Percentiles rank a stretch among this genome's conserved stretches.
Conservation (phyloP, 2,113 vertebrate genomes). For the Hystrix cristata region DNA sequence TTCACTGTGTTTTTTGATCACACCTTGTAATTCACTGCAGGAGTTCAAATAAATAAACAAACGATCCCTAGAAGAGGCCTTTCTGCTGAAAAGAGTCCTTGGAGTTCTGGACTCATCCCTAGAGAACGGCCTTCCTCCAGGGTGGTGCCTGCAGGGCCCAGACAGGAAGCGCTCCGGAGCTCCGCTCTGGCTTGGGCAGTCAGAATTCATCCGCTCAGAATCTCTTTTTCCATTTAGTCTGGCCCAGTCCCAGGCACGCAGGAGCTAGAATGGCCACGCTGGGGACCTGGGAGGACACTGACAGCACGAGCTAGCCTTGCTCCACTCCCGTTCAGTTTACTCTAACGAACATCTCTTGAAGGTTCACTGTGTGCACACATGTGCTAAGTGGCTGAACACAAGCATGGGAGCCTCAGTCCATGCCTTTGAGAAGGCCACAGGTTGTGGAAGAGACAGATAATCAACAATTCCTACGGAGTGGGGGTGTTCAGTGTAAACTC, state of each 20-base stretch:
- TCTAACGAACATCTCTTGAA: not conserved
- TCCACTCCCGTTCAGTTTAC: rapidly evolving
- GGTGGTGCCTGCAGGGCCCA: not conserved
- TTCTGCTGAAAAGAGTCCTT: not conserved
- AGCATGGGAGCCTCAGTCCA: not conserved
- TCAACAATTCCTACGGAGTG: not conserved
- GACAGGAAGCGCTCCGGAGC: not conserved
- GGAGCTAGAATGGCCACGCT: no score
- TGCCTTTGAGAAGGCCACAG: not conserved
- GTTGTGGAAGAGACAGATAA: not conserved
- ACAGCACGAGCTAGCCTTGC: not conserved
- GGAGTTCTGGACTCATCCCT: not conserved
- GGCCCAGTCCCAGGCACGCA: no score
- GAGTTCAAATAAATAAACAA: not conserved
- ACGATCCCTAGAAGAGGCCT: not conserved
- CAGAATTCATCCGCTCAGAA: not conserved
- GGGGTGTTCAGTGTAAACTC: no score
- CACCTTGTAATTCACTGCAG: not conserved
- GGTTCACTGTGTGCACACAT: not conserved
- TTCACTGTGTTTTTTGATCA: not conserved
- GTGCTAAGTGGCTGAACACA: no score
- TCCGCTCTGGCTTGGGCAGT: not conserved
- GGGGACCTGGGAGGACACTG: rapidly evolving
- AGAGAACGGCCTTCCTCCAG: not conserved
- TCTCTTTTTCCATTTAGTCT: not conserved